Evolutionary conservation across 2,797 vertebrate species (phyloP), one percentile per base, ranked within the genome.

Genomic region (Betta splendens): DNA sequence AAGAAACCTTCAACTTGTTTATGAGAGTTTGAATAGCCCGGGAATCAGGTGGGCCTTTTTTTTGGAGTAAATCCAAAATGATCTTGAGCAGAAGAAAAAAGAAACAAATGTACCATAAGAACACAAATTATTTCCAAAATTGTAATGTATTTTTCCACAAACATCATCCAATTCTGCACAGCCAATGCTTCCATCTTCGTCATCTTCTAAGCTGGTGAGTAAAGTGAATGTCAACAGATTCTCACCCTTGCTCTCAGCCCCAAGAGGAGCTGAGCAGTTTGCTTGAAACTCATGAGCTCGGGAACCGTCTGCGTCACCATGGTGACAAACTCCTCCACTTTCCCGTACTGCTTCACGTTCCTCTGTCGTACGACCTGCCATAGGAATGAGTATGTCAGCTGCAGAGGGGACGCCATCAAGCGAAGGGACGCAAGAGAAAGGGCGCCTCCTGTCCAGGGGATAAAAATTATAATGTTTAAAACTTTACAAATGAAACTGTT

Each of bases 231-330:
- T n/a, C n/a, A 59, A 26, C 22, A 33, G 52, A 39, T 16, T 17
- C 33, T 77, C 60, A 94, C 94, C 89, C 90, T 90, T 5, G 93
- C 93, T 74, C 92, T 87, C 59, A 95, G 59, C 3, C 93, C 93
- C 71, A 94, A 47, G 49, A 91, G 63, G 20, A 95, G 88, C 60
- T 94, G 92, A 10, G 89, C 90, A 0, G 88, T 88, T 80, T 95
- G 93, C 38, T 91, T 93, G 72, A 81, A 90, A 67, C 71, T 87
- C 67, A 94, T 81, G 57, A 94, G 60, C 5, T 91, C 91, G 0
- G 94, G 94, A 1, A 91, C 87, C 0, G 87, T 90, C n/a, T 86
- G 77, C 0, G 86, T 90, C 61, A 94, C 86, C 58, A 81, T 79
- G 5, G 80, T 81, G 57, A 95, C 87, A 64, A 95, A 93, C 50